Evolutionary conservation across 2,888 invertebrate species (phyloP), one percentile per base, ranked within the genome.

Genomic region (Drosophila macrothrix): DNA sequence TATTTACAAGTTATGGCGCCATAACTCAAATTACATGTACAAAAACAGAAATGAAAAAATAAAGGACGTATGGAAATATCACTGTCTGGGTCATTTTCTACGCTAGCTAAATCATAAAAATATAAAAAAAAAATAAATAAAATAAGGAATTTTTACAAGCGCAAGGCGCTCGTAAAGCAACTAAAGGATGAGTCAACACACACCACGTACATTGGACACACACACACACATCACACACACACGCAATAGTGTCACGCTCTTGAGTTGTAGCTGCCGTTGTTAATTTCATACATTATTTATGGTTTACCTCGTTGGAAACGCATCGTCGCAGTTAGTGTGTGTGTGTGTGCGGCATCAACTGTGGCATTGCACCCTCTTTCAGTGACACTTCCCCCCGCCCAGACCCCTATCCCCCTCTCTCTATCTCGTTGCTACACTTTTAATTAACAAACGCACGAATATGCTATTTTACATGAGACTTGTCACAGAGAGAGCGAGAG

Each of bases 261-360:
- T 78, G 71, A 76, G 80, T 64, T 64, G 67, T 67, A 58, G 70
- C 55, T 71, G 80, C 76, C 76, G 76, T 83, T 91, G 91, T 91
- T 91, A 91, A 91, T 91, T 91, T 91, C 91, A 91, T 91, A 91
- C 91, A 91, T 91, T 91, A 91, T 91, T 91, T 90, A 91, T 84
- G 91, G 91, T 82, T 91, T 91, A 90, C 91, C 91, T 89, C 91
- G 88, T 89, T 89, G 86, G 84, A 84, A 88, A 83, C 82, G 84
- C 84, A 87, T 88, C 77, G 77, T 76, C 60, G 61, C 65, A 60
- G 35, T 41, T 22, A 33, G 33, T 53, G 16, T 43, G 37, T 46
- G 39, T 31, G 29, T 29, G 9, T 31, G 31, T 49, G 46, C 46
- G 33, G 52, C 49, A 46, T 53, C 31, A 50, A 50, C 60, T 74